These are phyloP conservation scores for Melitaea athalia DNA, from an alignment of 2,888 invertebrate genomes.

Conservation along the genomic window DNA sequence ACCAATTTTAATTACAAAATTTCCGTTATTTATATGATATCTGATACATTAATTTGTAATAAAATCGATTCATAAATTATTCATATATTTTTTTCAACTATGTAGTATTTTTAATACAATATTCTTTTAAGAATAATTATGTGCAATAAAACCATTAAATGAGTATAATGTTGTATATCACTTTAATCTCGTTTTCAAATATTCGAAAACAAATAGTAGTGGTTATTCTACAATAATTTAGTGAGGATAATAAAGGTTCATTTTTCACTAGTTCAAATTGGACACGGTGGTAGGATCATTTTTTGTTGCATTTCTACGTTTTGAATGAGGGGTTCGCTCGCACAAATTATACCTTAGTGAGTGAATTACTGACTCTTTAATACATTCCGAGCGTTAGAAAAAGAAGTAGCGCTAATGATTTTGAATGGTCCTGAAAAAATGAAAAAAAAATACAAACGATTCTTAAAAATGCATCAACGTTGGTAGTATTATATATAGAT, in stretches of 20 bases:
- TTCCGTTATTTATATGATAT: constrained; percentile 10
- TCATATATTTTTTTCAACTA: neutral
- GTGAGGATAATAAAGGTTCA: constrained; percentile 71
- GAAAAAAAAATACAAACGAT: no score
- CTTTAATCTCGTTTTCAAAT: neutral
- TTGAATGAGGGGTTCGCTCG: constrained; percentile 48
- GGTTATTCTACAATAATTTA: constrained; percentile 59
- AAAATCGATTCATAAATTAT: constrained; percentile 4
- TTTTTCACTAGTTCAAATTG: constrained; percentile 75
- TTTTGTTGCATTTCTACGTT: constrained; percentile 62
- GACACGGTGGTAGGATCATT: constrained; percentile 60
- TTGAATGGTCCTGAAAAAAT: neutral
- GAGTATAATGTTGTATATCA: neutral
- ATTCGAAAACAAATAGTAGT: constrained; percentile 40
- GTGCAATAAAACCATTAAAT: neutral
- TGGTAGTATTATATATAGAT: no score
- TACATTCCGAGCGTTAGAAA: constrained; percentile 4
- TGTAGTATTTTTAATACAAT: neutral
- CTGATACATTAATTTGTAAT: constrained; percentile 5
- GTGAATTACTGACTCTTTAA: neutral
- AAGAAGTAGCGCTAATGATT: neutral
- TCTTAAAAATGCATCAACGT: no score
- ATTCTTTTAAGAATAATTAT: neutral
- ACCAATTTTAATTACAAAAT: constrained; percentile 6
- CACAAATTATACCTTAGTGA: constrained; percentile 59